Evolutionary conservation across 1,140 invertebrate genomes (phyloP), one percentile per base, ranked within the genome.

Genomic region (Camponotus vicinus): DNA sequence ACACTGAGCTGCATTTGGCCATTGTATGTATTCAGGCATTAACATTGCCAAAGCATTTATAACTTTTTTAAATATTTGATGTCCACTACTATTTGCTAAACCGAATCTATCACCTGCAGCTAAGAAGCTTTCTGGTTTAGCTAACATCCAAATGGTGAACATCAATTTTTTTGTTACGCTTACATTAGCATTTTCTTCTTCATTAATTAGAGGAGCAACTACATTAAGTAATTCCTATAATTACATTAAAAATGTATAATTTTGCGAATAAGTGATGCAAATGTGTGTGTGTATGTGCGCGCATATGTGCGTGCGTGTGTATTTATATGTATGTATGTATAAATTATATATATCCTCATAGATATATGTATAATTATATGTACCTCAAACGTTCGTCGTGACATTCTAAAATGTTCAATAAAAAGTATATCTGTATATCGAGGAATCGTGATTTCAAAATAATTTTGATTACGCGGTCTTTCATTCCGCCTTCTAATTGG

Each of bases 391-490:
- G 18, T 37, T 3, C 32, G 2, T 57, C 32, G 49, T 34, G 52
- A 75, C 52, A 75, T 75, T 21, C 52, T 57, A 75, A 75, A 75
- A 55, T 75, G 52, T 75, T 75, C 49, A 18, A 21, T 5, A 75
- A 75, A 75, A 3, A 37, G 49, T 21, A 37, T 37, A 49, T 69
- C 66, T 13, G 32, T 59, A 13, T 75, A 75, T 6, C 32, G 34
- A 0, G 52, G 34, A 75, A 75, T 75, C 0, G 11, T 27, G 18
- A 15, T 15, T 34, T 71, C 15, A 34, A 52, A 71, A 71, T 71
- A 71, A 34, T 71, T 34, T 71, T 52, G 3, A 75, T 75, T 75
- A 15, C 32, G 15, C 18, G 6, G 15, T n/a, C 52, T 55, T 57
- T 57, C 32, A 57, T 57, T 37, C 5, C 69, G 45, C 32, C 52